Conservation (phyloP, 1,140 invertebrate species). For the Drosophila sechellia region DNA sequence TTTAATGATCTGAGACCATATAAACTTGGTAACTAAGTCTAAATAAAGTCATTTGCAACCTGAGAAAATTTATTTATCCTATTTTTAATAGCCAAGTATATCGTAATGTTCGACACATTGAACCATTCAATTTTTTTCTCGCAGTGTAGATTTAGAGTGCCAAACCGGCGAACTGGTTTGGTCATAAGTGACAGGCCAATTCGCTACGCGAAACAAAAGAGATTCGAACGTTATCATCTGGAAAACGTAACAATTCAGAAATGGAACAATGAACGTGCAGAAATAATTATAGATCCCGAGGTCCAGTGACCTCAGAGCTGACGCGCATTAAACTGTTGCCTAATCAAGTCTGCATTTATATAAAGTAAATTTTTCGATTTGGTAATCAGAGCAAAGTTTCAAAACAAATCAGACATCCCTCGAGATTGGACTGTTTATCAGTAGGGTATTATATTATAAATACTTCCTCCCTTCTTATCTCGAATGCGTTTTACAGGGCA, state of each 20-base stretch:
- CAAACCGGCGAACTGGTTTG: constrained; percentile 29
- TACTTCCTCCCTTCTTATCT: not conserved
- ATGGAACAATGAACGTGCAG: constrained; percentile 33
- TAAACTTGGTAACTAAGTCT: no score
- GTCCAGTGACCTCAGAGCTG: constrained; percentile 40
- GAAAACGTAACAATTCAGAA: constrained; percentile 44
- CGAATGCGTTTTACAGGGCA: constrained; percentile 27
- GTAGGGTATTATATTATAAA: constrained; percentile 8
- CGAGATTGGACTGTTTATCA: constrained; percentile 10
- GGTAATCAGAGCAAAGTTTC: constrained; percentile 21
- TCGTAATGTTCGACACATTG: no score
- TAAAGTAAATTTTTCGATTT: not conserved
- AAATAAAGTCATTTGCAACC: not conserved
- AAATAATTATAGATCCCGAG: constrained; percentile 21
- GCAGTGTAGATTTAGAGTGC: constrained; percentile 6
- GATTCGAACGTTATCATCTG: constrained; percentile 25
- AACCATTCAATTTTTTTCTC: not conserved
- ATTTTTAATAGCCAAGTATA: no score
- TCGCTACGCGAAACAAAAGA: constrained; percentile 23
- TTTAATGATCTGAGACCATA: no score
- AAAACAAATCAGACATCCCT: constrained; percentile 33
- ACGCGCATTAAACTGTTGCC: not conserved
- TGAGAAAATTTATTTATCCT: no score
- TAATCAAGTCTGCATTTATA: not conserved
- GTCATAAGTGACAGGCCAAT: constrained; percentile 12